Base-by-base conservation (phyloP, 2,113 vertebrate genomes). In the Heterochromis multidens region DNA sequence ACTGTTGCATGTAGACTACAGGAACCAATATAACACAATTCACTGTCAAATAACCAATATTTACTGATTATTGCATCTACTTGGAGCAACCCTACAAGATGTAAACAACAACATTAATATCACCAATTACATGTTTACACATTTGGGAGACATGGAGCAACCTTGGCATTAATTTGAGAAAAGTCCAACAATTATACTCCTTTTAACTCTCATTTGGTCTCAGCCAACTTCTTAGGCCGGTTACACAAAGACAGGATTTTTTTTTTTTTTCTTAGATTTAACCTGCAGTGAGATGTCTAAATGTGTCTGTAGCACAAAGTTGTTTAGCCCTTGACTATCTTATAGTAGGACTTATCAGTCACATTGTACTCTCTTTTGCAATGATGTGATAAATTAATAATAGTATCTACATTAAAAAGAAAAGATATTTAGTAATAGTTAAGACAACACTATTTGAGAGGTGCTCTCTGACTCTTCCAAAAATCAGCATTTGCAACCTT, bases 301-400 rank as follows among this genome's bases (percentile, higher is more conserved):
- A 46, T 49, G 40, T 29, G 17, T 72, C 25, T 72, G 10, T 29
- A 49, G 25, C 49, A 46, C 37, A 70, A 70, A 27, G 12, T 23
- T 40, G 1, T 11, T 70, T 70, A 70, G 16, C 25, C 7, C 40
- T 49, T 70, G 16, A 72, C 65, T 49, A 27, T 49, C 40, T 7
- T 49, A 72, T 12, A 7, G 23, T 72, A 70, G 63, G 37, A 27
- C 37, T 46, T 27, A 67, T 25, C 2, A 25, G 63, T 2, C 7
- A 67, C 8, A 6, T 13, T 70, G 17, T 14, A 46, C 23, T 27
- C 17, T 46, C 37, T 70, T 70, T 46, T 46, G 2, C 65, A 70
- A 40, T 1, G 3, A 25, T 27, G 19, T 46, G 27, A 27, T 70
- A 46, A 2, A 17, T 37, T 0, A 43, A 43, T 0, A 13, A 43